phyloP scores from a whole-genome alignment of 2,888 invertebrate species.

The Bellardia pandia region DNA sequence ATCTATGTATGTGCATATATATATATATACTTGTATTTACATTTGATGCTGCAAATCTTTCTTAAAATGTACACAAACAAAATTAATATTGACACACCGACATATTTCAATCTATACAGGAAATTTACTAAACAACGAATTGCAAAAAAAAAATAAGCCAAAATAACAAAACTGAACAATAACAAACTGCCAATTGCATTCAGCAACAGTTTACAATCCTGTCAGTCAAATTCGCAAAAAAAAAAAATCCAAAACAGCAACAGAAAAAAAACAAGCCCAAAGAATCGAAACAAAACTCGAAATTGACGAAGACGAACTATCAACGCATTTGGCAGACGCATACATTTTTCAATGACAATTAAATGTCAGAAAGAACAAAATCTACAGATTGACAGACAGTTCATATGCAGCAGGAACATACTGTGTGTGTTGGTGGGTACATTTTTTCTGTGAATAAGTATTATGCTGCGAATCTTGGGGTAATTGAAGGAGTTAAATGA shows the following conservation, averaged over 20 bases:
- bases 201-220: slow-evolving; percentile 67
- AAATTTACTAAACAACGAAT: slow-evolving; percentile 55
- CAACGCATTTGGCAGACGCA: slow-evolving; percentile 72
- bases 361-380: slow-evolving; percentile 69
- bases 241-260: slow-evolving; percentile 33
- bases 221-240: slow-evolving; percentile 60
- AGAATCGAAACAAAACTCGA: slow-evolving; percentile 45
- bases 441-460: background rate
- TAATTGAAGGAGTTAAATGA: slow-evolving; percentile 38
- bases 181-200: slow-evolving; percentile 72
- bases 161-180: slow-evolving; percentile 53
- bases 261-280: slow-evolving; percentile 19
- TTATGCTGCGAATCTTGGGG: slow-evolving; percentile 1
- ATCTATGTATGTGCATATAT: background rate
- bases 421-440: background rate
- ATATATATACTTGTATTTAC: background rate
- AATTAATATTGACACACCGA: slow-evolving; percentile 53
- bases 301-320: slow-evolving; percentile 76
- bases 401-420: slow-evolving; percentile 55
- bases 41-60: slow-evolving; percentile 9
- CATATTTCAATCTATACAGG: slow-evolving; percentile 54
- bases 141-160: background rate
- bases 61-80: slow-evolving; percentile 15
- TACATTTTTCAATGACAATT: slow-evolving; percentile 74
- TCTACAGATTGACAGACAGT: slow-evolving; percentile 53